Evolutionary conservation across 1,140 invertebrate genomes (phyloP), one percentile per base, ranked within the genome.

Genomic region (Drosophila pallidifrons): DNA sequence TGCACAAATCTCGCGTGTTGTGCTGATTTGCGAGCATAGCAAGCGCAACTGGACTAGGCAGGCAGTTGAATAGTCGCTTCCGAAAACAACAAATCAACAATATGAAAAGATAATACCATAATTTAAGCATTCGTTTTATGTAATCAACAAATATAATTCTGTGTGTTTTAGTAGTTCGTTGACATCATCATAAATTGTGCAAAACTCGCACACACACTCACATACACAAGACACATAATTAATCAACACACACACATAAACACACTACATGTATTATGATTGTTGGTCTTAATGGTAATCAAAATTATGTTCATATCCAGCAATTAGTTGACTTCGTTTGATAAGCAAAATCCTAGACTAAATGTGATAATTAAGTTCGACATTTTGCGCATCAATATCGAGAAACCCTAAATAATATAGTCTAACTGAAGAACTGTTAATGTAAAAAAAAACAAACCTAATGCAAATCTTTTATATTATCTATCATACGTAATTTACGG

Each of bases 1-100:
- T 57, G 70, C 77, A 66, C 85, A 89, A 83, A 88, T 88, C 85
- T 83, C 64, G 83, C 83, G 83, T 87, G 82, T 87, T 83, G 81
- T 80, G 81, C 77, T 68, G 85, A 88, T 88, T 88, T 88, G 83
- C 38, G 74, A 64, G 80, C 83, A 87, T 87, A 28, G 58, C 71
- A 61, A 63, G 80, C 61, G 52, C 72, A 79, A 57, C 63, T 60
- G 52, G 54, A 60, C 47, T 63, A 79, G 71, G 69, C 76, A 81
- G 75, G 41, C 69, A 52, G 20, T 13, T n/a, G 35, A 38, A 10
- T 25, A 41, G 38, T 41, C 38, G 38, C 38, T n/a, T 11, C 38
- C 38, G 11, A 43, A 43, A 43, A 11, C 5, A 25, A 10, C 7
- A 41, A 15, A 41, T 5, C n/a, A 28, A 43, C 4, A 35, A 64